These are phyloP conservation scores for Tetrao urogallus DNA, from an alignment of 2,113 vertebrate species.

Conservation along the genomic window DNA sequence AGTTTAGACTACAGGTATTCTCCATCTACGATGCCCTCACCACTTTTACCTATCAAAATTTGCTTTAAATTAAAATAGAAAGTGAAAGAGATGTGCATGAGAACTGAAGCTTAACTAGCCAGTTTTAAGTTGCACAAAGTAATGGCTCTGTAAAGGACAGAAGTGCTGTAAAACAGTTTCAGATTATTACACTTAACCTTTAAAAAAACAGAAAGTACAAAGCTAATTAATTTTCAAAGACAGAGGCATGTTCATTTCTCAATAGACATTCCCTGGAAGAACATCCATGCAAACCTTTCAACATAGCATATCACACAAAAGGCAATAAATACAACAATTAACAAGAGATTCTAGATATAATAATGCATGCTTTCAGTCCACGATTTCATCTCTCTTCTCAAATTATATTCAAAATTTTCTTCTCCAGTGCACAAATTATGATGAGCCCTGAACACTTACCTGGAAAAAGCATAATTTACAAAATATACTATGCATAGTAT, in stretches of 20 bases:
- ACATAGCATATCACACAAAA: constrained; percentile 16
- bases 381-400: background rate
- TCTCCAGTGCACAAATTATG: background rate
- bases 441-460: background rate
- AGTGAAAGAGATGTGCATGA: background rate
- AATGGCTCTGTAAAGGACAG: constrained; percentile 56
- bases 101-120: constrained; percentile 65
- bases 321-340: constrained; percentile 31
- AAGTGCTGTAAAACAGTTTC: constrained; percentile 63
- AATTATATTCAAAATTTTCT: background rate
- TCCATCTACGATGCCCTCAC: constrained; percentile 65
- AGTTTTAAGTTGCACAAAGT: constrained; percentile 55
- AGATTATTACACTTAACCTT: constrained; percentile 68
- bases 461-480: background rate
- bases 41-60: constrained; percentile 68
- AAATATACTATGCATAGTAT: background rate
- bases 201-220: constrained; percentile 64
- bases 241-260: constrained; percentile 46
- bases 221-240: constrained; percentile 73
- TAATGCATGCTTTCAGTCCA: background rate
- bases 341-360: background rate
- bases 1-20: constrained; percentile 77
- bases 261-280: constrained; percentile 57
- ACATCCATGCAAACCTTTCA: constrained; percentile 17
- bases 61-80: constrained; percentile 70